Base-by-base conservation (phyloP, 1,140 invertebrate species). In the Trissolcus basalis region DNA sequence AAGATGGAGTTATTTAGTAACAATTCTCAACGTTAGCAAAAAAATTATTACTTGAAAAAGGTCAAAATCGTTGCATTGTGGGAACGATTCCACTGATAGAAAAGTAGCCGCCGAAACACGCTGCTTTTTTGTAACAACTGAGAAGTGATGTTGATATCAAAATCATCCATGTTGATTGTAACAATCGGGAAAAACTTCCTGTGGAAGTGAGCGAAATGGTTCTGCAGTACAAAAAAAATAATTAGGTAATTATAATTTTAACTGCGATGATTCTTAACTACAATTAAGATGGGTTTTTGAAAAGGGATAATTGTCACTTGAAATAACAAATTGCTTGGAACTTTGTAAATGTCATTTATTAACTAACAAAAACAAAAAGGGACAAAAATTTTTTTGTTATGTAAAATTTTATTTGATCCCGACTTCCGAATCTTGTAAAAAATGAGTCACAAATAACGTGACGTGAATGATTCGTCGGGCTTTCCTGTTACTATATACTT, bases 1-100 rank as follows among this genome's bases (percentile, higher is more conserved):
- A 93, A 93, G 86, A 93, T 93, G 92, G 92, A 93, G 83, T 69
- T 92, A 36, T 91, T 91, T 41, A 92, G 92, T 74, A 81, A 88
- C 48, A 82, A 82, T 47, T 93, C 11, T 76, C 89, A 49, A 55
- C 78, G 12, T 51, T 73, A 10, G 82, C 91, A 0, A 75, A 83
- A 15, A 76, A 85, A 35, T 59, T 89, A 16, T 85, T 90, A 58
- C 48, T 75, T 15, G 33, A 49, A 12, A 35, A 78, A 56, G 41
- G 45, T 4, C 10, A 47, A 48, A 72, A 54, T 13, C 51, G 59
- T 35, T 81, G 56, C 9, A 83, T 92, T 14, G 75, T 92, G 13
- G 90, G 90, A 7, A 92, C 91, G 3, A 90, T 92, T 64, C 91
- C 91, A 8, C 56, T 59, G 43, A 51, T 54, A 0, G 45, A 79